A percentile compares a stretch with the other conserved stretches of the same genome.
Conservation (phyloP, 2,797 vertebrate species). For the Enteromius fasciolatus region DNA sequence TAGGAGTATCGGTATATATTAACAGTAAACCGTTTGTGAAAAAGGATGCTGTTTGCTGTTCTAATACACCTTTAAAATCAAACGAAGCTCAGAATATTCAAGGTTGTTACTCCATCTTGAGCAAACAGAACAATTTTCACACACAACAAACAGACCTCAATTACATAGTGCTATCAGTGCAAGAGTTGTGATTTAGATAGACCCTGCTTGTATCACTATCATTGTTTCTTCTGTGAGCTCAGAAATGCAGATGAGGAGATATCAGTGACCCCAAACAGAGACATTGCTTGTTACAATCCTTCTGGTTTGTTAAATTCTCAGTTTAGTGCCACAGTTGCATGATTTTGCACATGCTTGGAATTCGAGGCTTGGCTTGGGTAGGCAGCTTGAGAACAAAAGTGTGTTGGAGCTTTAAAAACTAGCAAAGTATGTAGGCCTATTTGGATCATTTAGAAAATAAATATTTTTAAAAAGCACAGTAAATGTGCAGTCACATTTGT, state of each 20-base stretch:
- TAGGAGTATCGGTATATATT: constrained; percentile 9
- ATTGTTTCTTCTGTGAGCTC: constrained; percentile 19
- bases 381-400: not conserved
- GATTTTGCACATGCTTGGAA: constrained; percentile 48
- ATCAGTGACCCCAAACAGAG: constrained; percentile 2
- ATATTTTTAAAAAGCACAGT: not conserved
- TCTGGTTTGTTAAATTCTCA: constrained; percentile 25
- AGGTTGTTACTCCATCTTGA: constrained; percentile 1
- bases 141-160: constrained; percentile 47
- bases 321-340: constrained; percentile 48
- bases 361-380: constrained; percentile 34
- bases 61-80: constrained; percentile 17
- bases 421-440: constrained; percentile 5
- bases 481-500: not conserved
- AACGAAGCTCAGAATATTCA: constrained; percentile 8
- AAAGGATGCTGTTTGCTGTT: constrained; percentile 31
- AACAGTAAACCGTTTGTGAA: constrained; percentile 31
- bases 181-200: constrained; percentile 7
- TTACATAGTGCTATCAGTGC: constrained; percentile 6
- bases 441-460: constrained; percentile 5
- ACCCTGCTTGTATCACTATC: constrained; percentile 7
- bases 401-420: constrained; percentile 30
- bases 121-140: constrained; percentile 26
- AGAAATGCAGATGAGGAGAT: constrained; percentile 18
- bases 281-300: constrained; percentile 21